Evolutionary conservation across 2,113 vertebrate species (phyloP).

Genomic region (Balaenoptera acutorostrata): DNA sequence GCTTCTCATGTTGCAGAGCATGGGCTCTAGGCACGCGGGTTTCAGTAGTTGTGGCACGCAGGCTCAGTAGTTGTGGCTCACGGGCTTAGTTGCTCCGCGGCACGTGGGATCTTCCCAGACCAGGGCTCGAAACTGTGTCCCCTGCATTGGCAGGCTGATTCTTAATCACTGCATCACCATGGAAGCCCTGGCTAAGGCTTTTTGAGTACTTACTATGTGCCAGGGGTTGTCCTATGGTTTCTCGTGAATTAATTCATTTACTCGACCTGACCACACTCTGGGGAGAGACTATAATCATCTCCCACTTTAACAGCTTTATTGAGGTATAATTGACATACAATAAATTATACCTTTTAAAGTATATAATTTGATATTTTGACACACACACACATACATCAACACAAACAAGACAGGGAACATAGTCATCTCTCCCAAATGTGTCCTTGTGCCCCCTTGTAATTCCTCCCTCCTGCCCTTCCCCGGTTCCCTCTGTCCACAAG

Average conservation of each 20-base stretch:
- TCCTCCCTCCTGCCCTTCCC: background rate
- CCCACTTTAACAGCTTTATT: background rate
- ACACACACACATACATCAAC: background rate
- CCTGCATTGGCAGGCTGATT: too few species aligned
- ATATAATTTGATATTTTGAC: background rate
- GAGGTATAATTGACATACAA: background rate
- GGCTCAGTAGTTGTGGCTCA: too few species aligned
- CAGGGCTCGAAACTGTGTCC: too few species aligned
- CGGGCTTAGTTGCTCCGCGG: too few species aligned
- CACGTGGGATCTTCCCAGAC: too few species aligned
- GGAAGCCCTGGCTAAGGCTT: too few species aligned
- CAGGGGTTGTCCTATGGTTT: background rate
- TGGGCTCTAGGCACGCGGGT: too few species aligned
- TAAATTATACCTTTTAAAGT: background rate
- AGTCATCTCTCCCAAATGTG: background rate
- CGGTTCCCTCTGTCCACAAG: background rate
- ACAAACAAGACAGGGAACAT: background rate
- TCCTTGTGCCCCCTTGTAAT: background rate
- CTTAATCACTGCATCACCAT: too few species aligned
- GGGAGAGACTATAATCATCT: background rate
- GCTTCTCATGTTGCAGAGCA: too few species aligned
- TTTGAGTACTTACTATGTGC: background rate
- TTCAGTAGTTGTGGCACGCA: too few species aligned
- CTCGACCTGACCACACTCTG: background rate
- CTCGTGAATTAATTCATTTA: background rate